These are phyloP conservation scores for Pantherophis guttatus DNA, from an alignment of 2,113 vertebrate species.

Conservation along the genomic window DNA sequence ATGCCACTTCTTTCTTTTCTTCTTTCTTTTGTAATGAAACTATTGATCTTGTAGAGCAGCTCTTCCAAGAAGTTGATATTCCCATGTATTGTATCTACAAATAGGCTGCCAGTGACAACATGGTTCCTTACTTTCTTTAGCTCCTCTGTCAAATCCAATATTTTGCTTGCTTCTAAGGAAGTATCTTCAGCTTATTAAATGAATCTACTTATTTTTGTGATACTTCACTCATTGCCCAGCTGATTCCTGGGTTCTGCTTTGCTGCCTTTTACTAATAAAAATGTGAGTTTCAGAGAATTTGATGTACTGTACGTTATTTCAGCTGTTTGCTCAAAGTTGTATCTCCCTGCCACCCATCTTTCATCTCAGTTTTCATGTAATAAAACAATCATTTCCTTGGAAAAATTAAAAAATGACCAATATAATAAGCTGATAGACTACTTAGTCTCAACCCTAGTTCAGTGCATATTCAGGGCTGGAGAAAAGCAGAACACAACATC, in stretches of 20 bases:
- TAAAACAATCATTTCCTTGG: not conserved
- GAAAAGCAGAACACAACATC: not conserved
- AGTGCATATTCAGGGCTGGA: not conserved
- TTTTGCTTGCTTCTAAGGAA: not conserved
- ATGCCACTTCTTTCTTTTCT: not conserved
- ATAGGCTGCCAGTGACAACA: not conserved
- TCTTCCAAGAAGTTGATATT: not conserved
- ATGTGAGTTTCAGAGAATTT: not conserved
- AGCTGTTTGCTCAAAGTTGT: not conserved
- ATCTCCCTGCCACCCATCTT: not conserved
- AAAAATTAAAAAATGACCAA: not conserved
- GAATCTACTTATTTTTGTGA: not conserved
- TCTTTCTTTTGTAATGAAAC: not conserved
- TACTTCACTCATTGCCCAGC: not conserved
- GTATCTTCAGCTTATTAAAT: not conserved
- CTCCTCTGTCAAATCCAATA: not conserved
- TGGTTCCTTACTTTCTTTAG: not conserved
- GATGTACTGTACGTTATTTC: not conserved
- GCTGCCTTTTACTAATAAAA: not conserved
- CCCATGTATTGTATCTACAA: not conserved
- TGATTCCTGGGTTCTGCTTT: not conserved
- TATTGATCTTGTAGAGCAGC: not conserved
- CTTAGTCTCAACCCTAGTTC: not conserved
- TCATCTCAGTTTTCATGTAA: not conserved
- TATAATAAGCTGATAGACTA: not conserved